Percentiles rank a stretch among this genome's conserved stretches.
These are phyloP conservation scores for Oscheius sp. DNA, from an alignment of 2,888 invertebrate species.

Conservation along the genomic window DNA sequence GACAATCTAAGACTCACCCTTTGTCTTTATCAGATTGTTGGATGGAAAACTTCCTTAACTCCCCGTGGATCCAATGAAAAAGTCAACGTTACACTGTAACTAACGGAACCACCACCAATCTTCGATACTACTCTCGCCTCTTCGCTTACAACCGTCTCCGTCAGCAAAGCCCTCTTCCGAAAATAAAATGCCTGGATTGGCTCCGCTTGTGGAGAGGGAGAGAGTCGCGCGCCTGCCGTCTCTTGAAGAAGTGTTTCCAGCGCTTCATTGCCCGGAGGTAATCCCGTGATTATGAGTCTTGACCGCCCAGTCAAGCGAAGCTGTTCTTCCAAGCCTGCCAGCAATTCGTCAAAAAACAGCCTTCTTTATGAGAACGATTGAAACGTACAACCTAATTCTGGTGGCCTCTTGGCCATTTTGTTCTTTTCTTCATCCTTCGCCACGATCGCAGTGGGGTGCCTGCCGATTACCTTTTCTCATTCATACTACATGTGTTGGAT, in stretches of 20 bases:
- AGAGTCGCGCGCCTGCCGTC: too few species aligned
- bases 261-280: slow-evolving; percentile 34
- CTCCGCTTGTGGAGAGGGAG: too few species aligned
- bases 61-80: too few species aligned
- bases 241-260: slow-evolving; percentile 19
- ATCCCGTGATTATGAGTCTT: slow-evolving; percentile 36
- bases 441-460: slow-evolving; percentile 28
- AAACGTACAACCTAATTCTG: not conserved
- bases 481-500: slow-evolving; percentile 39
- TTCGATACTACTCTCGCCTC: too few species aligned
- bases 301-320: slow-evolving; percentile 28
- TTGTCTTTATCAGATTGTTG: too few species aligned
- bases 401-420: slow-evolving; percentile 3
- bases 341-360: not conserved
- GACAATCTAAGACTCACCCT: too few species aligned
- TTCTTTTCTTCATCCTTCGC: slow-evolving; percentile 23
- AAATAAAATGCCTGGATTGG: not conserved
- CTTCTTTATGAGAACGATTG: too few species aligned
- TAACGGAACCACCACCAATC: too few species aligned
- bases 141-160: too few species aligned
- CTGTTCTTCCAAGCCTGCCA: slow-evolving; percentile 3
- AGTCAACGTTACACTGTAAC: too few species aligned
- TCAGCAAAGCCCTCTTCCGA: not conserved
- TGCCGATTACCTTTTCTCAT: slow-evolving; percentile 28
- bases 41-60: too few species aligned